phyloP scores from a whole-genome alignment of 2,888 invertebrate genomes.

The Epinotia nisella region DNA sequence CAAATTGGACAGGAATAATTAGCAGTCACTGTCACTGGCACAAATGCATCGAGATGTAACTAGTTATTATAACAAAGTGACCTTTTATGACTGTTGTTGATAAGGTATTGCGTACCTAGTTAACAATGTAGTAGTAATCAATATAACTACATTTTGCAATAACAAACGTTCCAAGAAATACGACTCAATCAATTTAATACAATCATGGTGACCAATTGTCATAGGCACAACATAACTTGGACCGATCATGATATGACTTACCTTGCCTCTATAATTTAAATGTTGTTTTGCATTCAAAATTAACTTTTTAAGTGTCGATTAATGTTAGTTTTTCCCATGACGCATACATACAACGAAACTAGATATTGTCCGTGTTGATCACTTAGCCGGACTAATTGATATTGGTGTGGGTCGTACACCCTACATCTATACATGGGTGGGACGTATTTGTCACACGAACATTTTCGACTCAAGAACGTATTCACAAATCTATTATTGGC shows the following conservation, averaged over 20 bases:
- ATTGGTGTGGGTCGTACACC: no score
- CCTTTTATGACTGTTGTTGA: conserved; percentile 28
- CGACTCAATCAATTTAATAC: neutral
- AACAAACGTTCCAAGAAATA: conserved; percentile 19
- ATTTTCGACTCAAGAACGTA: neutral
- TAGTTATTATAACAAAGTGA: conserved; percentile 31
- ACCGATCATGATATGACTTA: neutral
- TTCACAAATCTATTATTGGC: neutral
- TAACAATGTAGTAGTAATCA: conserved; percentile 28
- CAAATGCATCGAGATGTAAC: conserved; percentile 29
- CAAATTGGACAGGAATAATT: neutral
- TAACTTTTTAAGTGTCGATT: no score
- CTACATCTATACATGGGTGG: no score
- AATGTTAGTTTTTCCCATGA: no score
- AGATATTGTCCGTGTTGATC: neutral
- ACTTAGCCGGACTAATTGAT: neutral
- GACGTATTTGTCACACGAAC: neutral
- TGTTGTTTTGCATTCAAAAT: no score
- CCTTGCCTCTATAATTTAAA: neutral
- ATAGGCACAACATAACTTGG: conserved; percentile 1
- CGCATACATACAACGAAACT: no score
- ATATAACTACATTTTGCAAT: conserved; percentile 23
- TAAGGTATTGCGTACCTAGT: conserved; percentile 43
- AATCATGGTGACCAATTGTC: conserved; percentile 16
- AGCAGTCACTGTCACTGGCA: neutral